phyloP scores from a whole-genome alignment of 2,113 vertebrate genomes.

The Gymnobelideus leadbeateri region DNA sequence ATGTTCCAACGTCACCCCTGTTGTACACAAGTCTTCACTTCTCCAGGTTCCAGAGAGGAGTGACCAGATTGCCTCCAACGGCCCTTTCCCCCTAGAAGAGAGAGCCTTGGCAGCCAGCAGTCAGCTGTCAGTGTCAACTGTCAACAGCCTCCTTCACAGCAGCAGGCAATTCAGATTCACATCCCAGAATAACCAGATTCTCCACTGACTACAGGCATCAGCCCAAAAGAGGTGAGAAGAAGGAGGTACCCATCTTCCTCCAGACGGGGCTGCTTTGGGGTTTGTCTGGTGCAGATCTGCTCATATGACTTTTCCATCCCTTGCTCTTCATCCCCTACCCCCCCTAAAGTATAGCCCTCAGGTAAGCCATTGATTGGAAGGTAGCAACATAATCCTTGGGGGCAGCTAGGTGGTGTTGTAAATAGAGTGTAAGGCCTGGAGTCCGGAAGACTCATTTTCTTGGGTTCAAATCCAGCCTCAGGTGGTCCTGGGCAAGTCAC shows the following conservation, averaged over 20 bases:
- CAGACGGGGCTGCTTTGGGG: conserved; percentile 63
- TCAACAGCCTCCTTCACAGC: conserved; percentile 42
- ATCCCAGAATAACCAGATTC: conserved; percentile 76
- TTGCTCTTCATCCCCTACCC: not conserved
- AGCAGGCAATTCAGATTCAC: conserved; percentile 47
- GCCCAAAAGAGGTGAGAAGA: conserved; percentile 67
- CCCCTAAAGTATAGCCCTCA: not conserved
- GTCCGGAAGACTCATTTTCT: not conserved
- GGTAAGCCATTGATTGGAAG: too few relatives aligned
- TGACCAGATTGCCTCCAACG: not conserved
- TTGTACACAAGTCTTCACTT: not conserved
- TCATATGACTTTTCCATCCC: not conserved
- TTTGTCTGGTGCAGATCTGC: conserved; percentile 54
- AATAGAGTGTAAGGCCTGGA: not conserved
- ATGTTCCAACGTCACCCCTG: too few relatives aligned
- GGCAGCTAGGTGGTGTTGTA: too few relatives aligned
- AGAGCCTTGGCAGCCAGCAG: conserved; percentile 71
- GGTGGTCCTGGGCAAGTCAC: not conserved
- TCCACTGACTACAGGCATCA: conserved; percentile 64
- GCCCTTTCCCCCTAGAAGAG: too few relatives aligned
- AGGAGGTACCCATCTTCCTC: conserved; percentile 68
- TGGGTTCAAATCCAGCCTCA: too few relatives aligned
- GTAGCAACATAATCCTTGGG: too few relatives aligned
- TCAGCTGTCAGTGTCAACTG: conserved; percentile 55
- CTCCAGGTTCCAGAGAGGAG: not conserved